Evolutionary conservation across 2,113 vertebrate species (phyloP).

Genomic region (Pleuronectes platessa): DNA sequence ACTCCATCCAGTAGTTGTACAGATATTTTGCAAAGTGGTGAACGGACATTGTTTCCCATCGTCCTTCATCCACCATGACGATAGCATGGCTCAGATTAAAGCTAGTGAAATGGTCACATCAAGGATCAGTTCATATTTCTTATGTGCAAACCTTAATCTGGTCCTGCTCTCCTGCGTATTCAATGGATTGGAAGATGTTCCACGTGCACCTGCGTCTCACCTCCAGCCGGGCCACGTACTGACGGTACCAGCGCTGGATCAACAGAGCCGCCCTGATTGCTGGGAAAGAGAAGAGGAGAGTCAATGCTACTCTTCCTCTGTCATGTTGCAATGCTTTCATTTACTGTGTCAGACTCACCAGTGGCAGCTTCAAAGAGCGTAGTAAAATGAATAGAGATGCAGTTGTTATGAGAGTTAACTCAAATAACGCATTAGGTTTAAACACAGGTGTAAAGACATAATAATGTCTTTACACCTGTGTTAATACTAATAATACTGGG

Average conservation of each 20-base stretch:
- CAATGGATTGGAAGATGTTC: conserved; percentile 96
- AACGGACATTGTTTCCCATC: too few relatives aligned
- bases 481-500: too few relatives aligned
- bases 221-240: conserved; percentile 88
- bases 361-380: conserved; percentile 73
- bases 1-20: too few relatives aligned
- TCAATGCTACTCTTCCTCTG: background rate
- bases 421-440: background rate
- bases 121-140: background rate
- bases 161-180: conserved; percentile 92
- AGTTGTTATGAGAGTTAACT: background rate
- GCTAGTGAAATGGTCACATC: background rate
- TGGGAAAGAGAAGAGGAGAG: conserved; percentile 46
- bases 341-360: conserved; percentile 60
- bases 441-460: background rate
- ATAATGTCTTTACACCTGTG: too few relatives aligned
- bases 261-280: conserved; percentile 89
- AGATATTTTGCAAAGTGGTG: too few relatives aligned
- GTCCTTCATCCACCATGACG: too few relatives aligned
- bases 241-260: conserved; percentile 95
- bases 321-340: background rate
- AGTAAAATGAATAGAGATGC: background rate
- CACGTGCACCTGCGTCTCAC: conserved; percentile 92
- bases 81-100: too few relatives aligned
- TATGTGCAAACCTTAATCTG: conserved; percentile 87